Evolutionary conservation across 2,797 vertebrate species (phyloP).

Genomic region (Gastrophryne carolinensis): DNA sequence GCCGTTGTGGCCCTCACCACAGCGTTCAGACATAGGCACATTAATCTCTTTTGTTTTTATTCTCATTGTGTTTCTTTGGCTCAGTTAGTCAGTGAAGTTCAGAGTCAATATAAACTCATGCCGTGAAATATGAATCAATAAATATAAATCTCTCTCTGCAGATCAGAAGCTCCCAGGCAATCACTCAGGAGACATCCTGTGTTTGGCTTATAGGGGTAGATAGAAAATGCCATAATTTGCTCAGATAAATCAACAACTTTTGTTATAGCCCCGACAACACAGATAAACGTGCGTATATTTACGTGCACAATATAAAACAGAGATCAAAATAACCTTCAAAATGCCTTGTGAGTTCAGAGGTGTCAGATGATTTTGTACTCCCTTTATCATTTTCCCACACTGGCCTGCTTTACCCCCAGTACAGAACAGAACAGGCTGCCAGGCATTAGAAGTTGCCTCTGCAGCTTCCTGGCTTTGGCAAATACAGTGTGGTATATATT

Average conservation of each 20-base stretch:
- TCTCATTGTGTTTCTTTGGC: neutral
- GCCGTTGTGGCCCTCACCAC: no score
- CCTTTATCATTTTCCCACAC: no score
- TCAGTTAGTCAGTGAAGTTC: neutral
- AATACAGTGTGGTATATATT: no score
- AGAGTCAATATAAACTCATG: neutral
- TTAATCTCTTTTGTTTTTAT: no score
- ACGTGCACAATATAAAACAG: neutral
- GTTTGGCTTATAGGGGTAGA: neutral
- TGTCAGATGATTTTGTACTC: no score
- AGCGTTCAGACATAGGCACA: no score
- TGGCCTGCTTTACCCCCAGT: no score
- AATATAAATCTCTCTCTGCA: neutral
- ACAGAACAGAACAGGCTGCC: no score
- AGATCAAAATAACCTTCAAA: conserved; percentile 50
- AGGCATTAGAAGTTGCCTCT: no score
- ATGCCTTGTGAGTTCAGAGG: no score
- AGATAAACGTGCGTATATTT: neutral
- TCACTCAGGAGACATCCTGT: neutral
- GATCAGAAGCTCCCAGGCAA: neutral
- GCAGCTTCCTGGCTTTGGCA: no score
- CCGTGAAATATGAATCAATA: neutral
- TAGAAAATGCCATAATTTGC: neutral
- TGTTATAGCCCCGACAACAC: neutral
- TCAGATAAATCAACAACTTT: neutral